Percentiles rank a stretch among this genome's conserved stretches.
These are phyloP conservation scores for Ricordea florida DNA, from an alignment of 92 coral and sea anemone genomes.

Conservation along the genomic window DNA sequence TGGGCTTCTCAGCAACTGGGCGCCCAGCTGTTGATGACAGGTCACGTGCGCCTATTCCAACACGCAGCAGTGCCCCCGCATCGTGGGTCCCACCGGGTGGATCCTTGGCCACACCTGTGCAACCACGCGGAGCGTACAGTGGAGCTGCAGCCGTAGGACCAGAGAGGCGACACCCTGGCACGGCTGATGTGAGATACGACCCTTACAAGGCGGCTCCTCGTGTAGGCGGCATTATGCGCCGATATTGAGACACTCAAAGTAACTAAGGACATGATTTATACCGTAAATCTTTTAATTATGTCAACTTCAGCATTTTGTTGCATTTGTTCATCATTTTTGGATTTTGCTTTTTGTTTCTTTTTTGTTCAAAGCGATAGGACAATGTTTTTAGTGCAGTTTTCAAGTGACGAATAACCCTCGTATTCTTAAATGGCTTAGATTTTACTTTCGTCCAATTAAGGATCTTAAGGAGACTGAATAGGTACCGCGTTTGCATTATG, in stretches of 20 bases:
- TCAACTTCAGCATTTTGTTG: background rate
- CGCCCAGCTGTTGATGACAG: slow-evolving; percentile 73
- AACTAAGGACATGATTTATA: too few species aligned
- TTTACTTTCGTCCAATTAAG: too few species aligned
- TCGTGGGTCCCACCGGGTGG: slow-evolving; percentile 72
- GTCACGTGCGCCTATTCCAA: slow-evolving; percentile 64
- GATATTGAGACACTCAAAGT: slow-evolving; percentile 62
- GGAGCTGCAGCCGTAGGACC: slow-evolving; percentile 65
- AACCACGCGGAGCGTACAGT: slow-evolving; percentile 49
- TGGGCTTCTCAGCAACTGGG: slow-evolving; percentile 51
- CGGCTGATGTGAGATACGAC: slow-evolving; percentile 80
- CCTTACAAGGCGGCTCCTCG: slow-evolving; percentile 87
- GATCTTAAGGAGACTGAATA: too few species aligned
- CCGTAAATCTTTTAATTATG: background rate
- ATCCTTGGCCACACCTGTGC: slow-evolving; percentile 45
- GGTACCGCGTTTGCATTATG: too few species aligned
- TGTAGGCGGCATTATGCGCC: slow-evolving; percentile 67
- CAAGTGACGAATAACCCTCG: too few species aligned
- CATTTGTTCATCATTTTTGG: background rate
- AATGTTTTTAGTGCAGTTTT: too few species aligned
- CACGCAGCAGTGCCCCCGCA: slow-evolving; percentile 69
- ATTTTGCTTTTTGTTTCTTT: too few species aligned
- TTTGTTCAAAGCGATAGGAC: too few species aligned
- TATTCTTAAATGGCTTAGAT: too few species aligned
- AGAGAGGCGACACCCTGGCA: slow-evolving; percentile 78